Percentiles rank a stretch among this genome's conserved stretches.
Conservation (phyloP, 2,113 vertebrate genomes). For the Numida meleagris region DNA sequence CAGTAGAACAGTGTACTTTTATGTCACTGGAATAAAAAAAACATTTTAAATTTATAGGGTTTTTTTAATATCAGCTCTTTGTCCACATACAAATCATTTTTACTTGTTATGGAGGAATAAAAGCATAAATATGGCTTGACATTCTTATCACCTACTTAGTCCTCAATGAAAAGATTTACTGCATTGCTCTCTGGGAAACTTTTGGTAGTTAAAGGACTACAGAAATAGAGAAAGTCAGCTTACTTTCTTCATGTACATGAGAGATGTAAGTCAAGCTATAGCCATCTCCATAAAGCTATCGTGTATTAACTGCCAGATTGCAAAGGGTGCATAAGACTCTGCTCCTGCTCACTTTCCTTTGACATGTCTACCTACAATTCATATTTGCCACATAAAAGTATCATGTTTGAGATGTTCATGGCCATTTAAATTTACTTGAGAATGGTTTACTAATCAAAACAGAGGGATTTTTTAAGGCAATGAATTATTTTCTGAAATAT, state of each 20-base stretch:
- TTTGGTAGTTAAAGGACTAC: not conserved
- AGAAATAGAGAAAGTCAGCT: not conserved
- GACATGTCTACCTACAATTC: not conserved
- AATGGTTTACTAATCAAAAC: not conserved
- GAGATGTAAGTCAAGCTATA: not conserved
- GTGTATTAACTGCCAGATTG: not conserved
- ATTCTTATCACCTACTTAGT: slow-evolving; percentile 57
- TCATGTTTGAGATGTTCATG: not conserved
- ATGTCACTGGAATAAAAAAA: slow-evolving; percentile 21
- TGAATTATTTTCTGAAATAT: not conserved
- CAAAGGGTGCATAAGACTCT: not conserved
- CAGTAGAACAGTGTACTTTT: slow-evolving; percentile 30
- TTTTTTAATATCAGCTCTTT: slow-evolving; percentile 36
- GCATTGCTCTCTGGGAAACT: slow-evolving; percentile 21
- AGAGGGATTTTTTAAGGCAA: not conserved
- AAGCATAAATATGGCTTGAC: slow-evolving; percentile 51
- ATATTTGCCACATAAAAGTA: not conserved
- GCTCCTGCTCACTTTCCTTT: not conserved
- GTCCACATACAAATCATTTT: slow-evolving; percentile 55
- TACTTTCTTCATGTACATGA: not conserved
- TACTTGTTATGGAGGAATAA: slow-evolving; percentile 26
- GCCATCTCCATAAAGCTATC: not conserved
- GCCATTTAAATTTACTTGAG: not conserved
- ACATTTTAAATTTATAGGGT: slow-evolving; percentile 1
- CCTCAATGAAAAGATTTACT: slow-evolving; percentile 59